Base-by-base conservation (phyloP, 2,113 vertebrate species). In the Panthera uncia region DNA sequence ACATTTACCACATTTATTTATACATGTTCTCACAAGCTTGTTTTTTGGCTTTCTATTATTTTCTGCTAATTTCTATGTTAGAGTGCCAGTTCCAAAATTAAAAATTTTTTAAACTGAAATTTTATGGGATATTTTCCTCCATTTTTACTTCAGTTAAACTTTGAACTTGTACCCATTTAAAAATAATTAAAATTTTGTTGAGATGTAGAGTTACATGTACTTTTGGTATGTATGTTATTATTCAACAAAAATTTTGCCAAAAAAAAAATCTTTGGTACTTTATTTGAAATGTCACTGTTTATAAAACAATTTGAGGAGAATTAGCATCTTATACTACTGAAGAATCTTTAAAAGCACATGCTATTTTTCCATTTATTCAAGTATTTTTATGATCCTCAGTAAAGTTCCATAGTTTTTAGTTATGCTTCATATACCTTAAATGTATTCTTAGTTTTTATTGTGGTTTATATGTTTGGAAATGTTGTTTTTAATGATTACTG, bases 211-310 rank as follows among this genome's bases (percentile, higher is more conserved):
- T 66, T 82, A 82, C 13, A 50, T 23, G 2, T 41, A 41, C 5
- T 48, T 81, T 90, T 36, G 89, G 10, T 74, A 86, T 85, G 15
- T 52, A 48, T 81, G 2, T 63, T 69, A 79, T 66, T 61, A 31
- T 84, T 50, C 41, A 66, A 45, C 48, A 81, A 80, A 50, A 65
- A n/a, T 82, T 63, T 78, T 48, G 83, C 16, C 38, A 48, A 65
- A 66, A 88, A 89, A 76, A 45, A 41, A 71, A 55, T 4, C 4
- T 3, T 86, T 21, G 63, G 11, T 13, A 87, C 74, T 74, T 89
- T 86, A 48, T 82, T 73, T 92, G 25, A 25, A 89, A 91, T 95
- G 71, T 95, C 12, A 92, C 25, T 65, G 25, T 74, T 91, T 91
- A 89, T 16, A 79, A 83, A 95, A 68, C 33, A 69, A 31, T 50